Base-by-base conservation (phyloP, 2,888 invertebrate genomes). In the Amphipoea oculea region DNA sequence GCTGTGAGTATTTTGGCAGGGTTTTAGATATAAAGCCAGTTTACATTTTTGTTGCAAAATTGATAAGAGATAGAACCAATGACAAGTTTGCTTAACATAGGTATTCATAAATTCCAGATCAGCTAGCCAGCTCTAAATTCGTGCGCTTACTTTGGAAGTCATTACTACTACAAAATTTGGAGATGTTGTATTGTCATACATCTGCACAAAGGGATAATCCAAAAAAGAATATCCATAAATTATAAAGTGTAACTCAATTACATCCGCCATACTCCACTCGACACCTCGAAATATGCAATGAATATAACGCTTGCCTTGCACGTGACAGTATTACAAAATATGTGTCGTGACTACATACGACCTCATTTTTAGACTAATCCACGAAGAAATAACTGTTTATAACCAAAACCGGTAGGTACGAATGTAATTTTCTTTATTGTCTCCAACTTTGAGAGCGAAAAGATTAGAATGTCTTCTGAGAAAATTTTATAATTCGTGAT, bases 1-100 rank as follows among this genome's bases (percentile, higher is more conserved):
- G 99, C 94, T 99, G 99, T 99, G 95, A 98, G 98, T 98, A 62
- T 51, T 60, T 14, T 51, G 3, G 0, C 40, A 12, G 20, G 0
- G 9, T 60, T 45, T 9, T 4, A 60, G 9, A 36, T 0, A 40
- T 14, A 14, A 48, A 66, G 29, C 14, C 20, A 20, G n/a, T 48
- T n/a, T 62, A 6, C 6, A 17, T 17, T 17, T 29, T 17, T 29
- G 17, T 20, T 69, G 45, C 2, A 48, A 48, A 36, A 7, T 29
- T 63, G 6, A 7, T n/a, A 17, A n/a, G 5, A 23, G 1, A 29
- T 42, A 72, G 5, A 14, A n/a, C 23, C n/a, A n/a, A 70, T 51
- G 72, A 36, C 4, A 40, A 11, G 2, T 29, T 36, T 36, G 1
- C 7, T 17, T 36, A 57, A 12, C 9, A 17, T n/a, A n/a, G 1